A percentile compares a stretch with the other conserved stretches of the same genome.
phyloP scores from a whole-genome alignment of 1,140 invertebrate species.

The Colletes latitarsis region DNA sequence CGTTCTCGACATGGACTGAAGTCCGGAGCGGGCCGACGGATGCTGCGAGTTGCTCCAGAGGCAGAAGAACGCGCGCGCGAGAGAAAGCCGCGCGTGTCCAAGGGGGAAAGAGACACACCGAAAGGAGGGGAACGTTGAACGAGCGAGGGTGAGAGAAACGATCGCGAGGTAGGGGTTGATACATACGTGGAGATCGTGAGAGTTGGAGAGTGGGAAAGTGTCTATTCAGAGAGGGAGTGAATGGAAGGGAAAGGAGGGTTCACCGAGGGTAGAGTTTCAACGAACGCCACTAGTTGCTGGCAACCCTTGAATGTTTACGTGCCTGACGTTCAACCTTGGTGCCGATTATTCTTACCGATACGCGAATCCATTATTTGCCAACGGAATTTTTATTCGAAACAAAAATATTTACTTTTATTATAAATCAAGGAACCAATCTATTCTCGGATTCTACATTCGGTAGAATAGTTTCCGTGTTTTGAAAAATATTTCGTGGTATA shows the following conservation, averaged over 20 bases:
- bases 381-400: too few relatives aligned
- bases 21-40: constrained; percentile 70
- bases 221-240: constrained; percentile 51
- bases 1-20: constrained; percentile 80
- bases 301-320: constrained; percentile 58
- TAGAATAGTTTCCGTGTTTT: too few relatives aligned
- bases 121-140: constrained; percentile 41
- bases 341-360: background rate
- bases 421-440: background rate
- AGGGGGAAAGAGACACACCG: constrained; percentile 58
- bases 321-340: constrained; percentile 18
- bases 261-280: constrained; percentile 40
- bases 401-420: too few relatives aligned
- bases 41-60: constrained; percentile 74
- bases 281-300: constrained; percentile 72
- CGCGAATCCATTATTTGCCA: background rate
- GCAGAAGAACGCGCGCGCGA: constrained; percentile 69
- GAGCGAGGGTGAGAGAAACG: constrained; percentile 44
- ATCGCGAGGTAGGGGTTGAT: constrained; percentile 40
- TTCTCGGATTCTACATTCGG: background rate
- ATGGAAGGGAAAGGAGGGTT: constrained; percentile 29
- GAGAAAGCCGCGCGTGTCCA: constrained; percentile 64
- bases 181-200: constrained; percentile 43
- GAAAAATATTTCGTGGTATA: background rate
- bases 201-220: constrained; percentile 25